Percentiles rank a stretch among this genome's conserved stretches.
Conservation (phyloP, 2,888 invertebrate genomes). For the Hofmannophila pseudospretella region DNA sequence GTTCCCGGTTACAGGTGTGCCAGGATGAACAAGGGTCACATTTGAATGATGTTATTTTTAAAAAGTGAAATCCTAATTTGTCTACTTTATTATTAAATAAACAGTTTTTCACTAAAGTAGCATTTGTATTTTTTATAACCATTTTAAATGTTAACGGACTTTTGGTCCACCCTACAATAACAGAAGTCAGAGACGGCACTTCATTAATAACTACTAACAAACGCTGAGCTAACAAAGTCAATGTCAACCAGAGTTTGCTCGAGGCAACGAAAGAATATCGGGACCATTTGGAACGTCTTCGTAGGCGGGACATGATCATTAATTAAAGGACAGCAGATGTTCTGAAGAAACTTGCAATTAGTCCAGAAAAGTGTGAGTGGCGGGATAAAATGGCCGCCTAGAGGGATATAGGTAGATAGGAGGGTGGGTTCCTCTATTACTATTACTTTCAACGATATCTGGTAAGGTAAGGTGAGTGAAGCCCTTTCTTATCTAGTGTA, state of each 20-base stretch:
- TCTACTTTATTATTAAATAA: too few species aligned
- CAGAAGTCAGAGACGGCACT: too few species aligned
- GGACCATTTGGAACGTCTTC: conserved; percentile 15
- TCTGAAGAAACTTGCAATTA: conserved; percentile 58
- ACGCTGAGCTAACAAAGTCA: conserved; percentile 17
- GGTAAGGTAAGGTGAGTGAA: conserved; percentile 2
- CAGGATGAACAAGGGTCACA: too few species aligned
- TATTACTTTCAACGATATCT: conserved; percentile 10
- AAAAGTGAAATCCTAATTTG: too few species aligned
- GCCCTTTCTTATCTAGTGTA: not conserved
- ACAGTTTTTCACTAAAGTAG: too few species aligned
- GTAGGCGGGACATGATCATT: conserved; percentile 45
- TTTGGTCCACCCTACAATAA: conserved; percentile 8
- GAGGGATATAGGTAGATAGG: conserved; percentile 35
- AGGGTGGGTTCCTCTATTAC: conserved; percentile 41
- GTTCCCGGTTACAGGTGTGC: too few species aligned
- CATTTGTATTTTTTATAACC: too few species aligned
- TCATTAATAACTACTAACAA: too few species aligned
- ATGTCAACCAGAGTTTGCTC: conserved; percentile 20
- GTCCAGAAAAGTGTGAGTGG: conserved; percentile 28
- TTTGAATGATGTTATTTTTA: too few species aligned
- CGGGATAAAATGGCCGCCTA: conserved; percentile 26
- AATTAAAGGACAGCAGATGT: conserved; percentile 66
- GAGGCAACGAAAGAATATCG: conserved; percentile 7
- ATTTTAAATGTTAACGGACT: too few species aligned